These are phyloP conservation scores for Amiota minor DNA, from an alignment of 2,888 invertebrate species.

Conservation along the genomic window DNA sequence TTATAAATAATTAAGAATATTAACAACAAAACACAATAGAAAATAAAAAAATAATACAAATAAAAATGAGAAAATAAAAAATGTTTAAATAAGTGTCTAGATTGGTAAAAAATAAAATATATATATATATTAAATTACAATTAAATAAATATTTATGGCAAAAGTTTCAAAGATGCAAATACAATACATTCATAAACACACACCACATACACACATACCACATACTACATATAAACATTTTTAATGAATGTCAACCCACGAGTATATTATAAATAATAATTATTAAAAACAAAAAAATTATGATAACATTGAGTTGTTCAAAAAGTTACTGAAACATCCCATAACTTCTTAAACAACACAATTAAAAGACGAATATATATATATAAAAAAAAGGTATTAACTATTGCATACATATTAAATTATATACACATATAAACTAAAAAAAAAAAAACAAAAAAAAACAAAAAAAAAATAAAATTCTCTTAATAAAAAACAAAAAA, in stretches of 20 bases:
- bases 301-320: too few relatives aligned
- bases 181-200: neutral
- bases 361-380: too few relatives aligned
- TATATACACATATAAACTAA: too few relatives aligned
- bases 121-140: neutral
- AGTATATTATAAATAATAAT: neutral
- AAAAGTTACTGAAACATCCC: too few relatives aligned
- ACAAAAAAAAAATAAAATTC: too few relatives aligned
- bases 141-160: slow-evolving; percentile 3
- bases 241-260: neutral
- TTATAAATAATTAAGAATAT: slow-evolving; percentile 57
- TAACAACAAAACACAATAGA: slow-evolving; percentile 36
- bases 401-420: too few relatives aligned
- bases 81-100: slow-evolving; percentile 63
- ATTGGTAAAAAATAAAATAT: slow-evolving; percentile 50
- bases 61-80: slow-evolving; percentile 30
- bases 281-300: neutral
- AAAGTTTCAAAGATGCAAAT: neutral
- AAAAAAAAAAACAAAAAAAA: too few relatives aligned
- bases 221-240: slow-evolving; percentile 5
- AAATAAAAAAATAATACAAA: slow-evolving; percentile 40
- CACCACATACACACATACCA: neutral
- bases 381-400: too few relatives aligned
- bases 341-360: too few relatives aligned
- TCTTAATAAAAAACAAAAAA: too few relatives aligned